phyloP scores from a whole-genome alignment of 2,797 vertebrate genomes.

The Tachyglossus aculeatus region DNA sequence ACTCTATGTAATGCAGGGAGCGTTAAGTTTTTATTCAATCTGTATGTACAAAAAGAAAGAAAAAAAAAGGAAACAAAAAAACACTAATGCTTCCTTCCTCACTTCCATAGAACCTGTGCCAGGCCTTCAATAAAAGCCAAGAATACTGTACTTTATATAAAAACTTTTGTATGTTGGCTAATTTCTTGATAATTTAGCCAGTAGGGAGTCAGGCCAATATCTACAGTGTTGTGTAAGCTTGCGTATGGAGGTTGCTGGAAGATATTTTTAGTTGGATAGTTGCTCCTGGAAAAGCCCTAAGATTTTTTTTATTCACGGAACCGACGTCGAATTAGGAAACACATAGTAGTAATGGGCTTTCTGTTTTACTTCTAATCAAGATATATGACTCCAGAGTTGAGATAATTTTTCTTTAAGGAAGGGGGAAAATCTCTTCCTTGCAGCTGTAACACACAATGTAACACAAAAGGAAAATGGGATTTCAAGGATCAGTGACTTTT shows the following conservation, averaged over 20 bases:
- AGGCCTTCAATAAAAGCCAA: too few relatives aligned
- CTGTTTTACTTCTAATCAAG: background rate
- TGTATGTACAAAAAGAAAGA: slow-evolving; percentile 5
- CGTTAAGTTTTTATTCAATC: background rate
- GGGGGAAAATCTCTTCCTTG: slow-evolving; percentile 1
- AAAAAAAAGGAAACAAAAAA: too few relatives aligned
- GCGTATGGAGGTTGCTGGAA: background rate
- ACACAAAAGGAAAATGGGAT: slow-evolving; percentile 28
- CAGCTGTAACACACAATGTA: slow-evolving; percentile 23
- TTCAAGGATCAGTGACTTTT: slow-evolving; percentile 37
- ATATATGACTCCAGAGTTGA: background rate
- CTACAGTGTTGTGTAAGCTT: background rate
- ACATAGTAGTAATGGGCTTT: background rate
- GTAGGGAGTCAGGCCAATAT: background rate
- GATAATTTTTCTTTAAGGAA: background rate
- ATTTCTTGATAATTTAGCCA: slow-evolving; percentile 39
- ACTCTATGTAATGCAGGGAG: background rate
- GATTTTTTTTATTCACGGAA: background rate
- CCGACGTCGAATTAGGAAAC: background rate
- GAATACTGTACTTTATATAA: too few relatives aligned
- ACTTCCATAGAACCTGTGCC: slow-evolving; percentile 9
- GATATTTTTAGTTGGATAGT: slow-evolving; percentile 38
- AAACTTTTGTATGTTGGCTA: fast-evolving
- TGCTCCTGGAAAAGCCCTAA: slow-evolving; percentile 36
- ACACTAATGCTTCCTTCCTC: background rate